Conservation (phyloP, 2,888 invertebrate genomes). For the Hirtodrosophila duncani region DNA sequence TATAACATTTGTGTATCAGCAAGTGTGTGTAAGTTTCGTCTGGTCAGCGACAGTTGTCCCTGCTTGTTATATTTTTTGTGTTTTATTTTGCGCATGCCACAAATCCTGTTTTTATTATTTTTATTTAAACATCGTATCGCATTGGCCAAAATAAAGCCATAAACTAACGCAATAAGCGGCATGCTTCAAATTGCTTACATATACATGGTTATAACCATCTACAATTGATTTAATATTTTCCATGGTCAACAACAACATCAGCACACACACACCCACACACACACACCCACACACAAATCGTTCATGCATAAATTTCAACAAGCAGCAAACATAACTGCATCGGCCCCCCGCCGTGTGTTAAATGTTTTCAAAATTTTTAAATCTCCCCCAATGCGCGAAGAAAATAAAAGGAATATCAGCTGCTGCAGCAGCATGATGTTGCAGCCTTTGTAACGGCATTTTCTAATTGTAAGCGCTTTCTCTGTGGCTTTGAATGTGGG, state of each 20-base stretch:
- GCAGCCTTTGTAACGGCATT: too few relatives aligned
- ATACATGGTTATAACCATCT: neutral
- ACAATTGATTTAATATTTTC: slow-evolving; percentile 27
- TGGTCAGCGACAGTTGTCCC: too few relatives aligned
- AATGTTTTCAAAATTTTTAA: slow-evolving; percentile 24
- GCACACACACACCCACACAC: neutral
- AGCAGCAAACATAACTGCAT: neutral
- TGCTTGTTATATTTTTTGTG: slow-evolving; percentile 11
- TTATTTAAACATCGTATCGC: too few relatives aligned
- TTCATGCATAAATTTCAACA: slow-evolving; percentile 1
- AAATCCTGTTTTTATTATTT: slow-evolving; percentile 25
- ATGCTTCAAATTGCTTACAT: slow-evolving; percentile 21
- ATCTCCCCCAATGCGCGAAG: slow-evolving; percentile 19
- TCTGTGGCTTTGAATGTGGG: too few relatives aligned
- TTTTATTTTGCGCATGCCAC: slow-evolving; percentile 9
- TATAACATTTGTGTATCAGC: too few relatives aligned
- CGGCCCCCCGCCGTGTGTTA: slow-evolving; percentile 21
- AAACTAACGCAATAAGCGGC: slow-evolving; percentile 34
- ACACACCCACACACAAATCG: slow-evolving; percentile 1
- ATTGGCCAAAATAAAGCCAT: slow-evolving; percentile 35
- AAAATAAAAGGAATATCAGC: too few relatives aligned
- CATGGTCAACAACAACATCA: slow-evolving; percentile 11
- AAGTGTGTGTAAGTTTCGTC: too few relatives aligned
- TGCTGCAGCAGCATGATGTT: too few relatives aligned
- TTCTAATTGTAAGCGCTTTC: too few relatives aligned